A percentile compares a stretch with the other conserved stretches of the same genome.
phyloP scores from a whole-genome alignment of 2,797 vertebrate genomes.

The Manis pentadactyla region DNA sequence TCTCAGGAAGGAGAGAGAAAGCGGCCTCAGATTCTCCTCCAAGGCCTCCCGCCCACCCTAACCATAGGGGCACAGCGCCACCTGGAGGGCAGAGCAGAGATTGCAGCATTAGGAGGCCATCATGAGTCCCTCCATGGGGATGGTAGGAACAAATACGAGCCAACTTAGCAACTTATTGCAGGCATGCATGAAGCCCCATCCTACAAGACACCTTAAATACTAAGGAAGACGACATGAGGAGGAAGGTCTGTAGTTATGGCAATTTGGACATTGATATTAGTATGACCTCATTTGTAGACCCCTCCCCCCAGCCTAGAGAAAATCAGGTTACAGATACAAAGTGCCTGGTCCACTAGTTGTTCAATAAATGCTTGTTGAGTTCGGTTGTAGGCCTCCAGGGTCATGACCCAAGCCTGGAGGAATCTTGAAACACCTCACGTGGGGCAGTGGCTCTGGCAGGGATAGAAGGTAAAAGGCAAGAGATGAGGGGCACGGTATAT shows the following conservation, averaged over 20 bases:
- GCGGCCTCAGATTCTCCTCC: background rate
- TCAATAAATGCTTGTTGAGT: background rate
- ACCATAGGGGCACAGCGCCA: slow-evolving; percentile 48
- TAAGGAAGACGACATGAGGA: background rate
- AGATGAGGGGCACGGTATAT: fast-evolving
- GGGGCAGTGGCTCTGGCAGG: background rate
- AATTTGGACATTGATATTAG: background rate
- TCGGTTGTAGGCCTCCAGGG: background rate
- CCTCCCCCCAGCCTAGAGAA: background rate
- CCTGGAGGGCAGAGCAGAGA: background rate
- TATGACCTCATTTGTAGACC: background rate
- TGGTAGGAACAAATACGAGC: background rate
- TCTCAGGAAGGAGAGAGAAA: background rate
- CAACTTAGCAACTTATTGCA: background rate
- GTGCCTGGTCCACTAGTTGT: too few species aligned
- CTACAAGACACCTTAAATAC: background rate
- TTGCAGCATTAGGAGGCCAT: background rate
- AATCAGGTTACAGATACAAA: background rate
- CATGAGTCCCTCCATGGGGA: too few species aligned
- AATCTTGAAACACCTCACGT: background rate
- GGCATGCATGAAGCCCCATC: background rate
- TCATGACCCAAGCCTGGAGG: background rate
- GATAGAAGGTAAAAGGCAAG: background rate
- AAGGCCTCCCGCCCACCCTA: background rate
- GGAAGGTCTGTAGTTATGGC: background rate